phyloP scores from a whole-genome alignment of 2,888 invertebrate species.

The Cosmia trapezina region DNA sequence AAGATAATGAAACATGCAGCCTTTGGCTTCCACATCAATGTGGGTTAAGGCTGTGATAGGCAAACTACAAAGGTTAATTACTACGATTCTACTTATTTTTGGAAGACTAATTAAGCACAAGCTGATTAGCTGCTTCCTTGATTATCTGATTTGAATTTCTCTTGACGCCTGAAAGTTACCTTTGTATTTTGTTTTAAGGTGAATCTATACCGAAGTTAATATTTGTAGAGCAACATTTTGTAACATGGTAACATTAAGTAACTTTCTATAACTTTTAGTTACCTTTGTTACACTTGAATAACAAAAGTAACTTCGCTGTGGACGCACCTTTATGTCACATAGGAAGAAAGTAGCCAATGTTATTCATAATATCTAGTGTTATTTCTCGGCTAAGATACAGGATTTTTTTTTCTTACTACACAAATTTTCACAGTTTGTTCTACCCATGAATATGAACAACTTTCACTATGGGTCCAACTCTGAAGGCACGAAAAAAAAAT shows the following conservation, averaged over 20 bases:
- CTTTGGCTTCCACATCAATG: constrained; percentile 45
- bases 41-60: constrained; percentile 58
- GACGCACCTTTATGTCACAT: too few relatives aligned
- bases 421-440: too few relatives aligned
- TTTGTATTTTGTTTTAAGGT: neutral
- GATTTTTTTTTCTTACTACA: too few relatives aligned
- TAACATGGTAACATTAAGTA: neutral
- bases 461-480: too few relatives aligned
- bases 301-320: too few relatives aligned
- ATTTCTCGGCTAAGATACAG: too few relatives aligned
- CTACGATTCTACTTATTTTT: constrained; percentile 32
- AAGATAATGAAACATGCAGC: constrained; percentile 57
- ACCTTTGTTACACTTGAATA: neutral
- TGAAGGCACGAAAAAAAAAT: too few relatives aligned
- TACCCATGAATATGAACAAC: too few relatives aligned
- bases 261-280: neutral
- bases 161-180: neutral
- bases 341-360: too few relatives aligned
- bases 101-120: constrained; percentile 27
- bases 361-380: too few relatives aligned
- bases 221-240: neutral
- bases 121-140: constrained; percentile 25
- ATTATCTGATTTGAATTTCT: constrained; percentile 17
- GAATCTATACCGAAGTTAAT: neutral
- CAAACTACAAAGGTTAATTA: constrained; percentile 46